Percentiles rank a stretch among this genome's conserved stretches.
Evolutionary conservation across 2,888 invertebrate species (phyloP).

Genomic region (Heliconius ethilla): DNA sequence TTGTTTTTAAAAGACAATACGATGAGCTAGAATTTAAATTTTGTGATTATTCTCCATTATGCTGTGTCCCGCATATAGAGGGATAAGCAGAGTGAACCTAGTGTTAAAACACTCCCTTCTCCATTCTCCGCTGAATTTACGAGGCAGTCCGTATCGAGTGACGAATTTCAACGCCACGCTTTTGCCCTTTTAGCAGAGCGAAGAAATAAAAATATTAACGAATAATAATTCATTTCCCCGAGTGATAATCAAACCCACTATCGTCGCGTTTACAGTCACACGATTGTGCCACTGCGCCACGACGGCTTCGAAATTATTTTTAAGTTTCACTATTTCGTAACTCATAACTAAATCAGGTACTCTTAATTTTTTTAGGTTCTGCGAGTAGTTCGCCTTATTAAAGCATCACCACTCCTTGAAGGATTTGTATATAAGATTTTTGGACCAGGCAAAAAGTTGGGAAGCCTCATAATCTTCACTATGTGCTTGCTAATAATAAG

Average conservation of each 20-base stretch:
- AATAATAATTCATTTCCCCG: neutral
- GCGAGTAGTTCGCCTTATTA: constrained; percentile 96
- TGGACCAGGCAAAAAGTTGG: constrained; percentile 98
- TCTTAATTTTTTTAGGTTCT: constrained; percentile 87
- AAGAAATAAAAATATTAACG: neutral
- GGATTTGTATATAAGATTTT: constrained; percentile 98
- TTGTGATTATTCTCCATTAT: too few relatives aligned
- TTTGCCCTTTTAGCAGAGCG: neutral
- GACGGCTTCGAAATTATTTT: neutral
- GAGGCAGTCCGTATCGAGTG: neutral
- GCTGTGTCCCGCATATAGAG: neutral
- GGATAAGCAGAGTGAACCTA: neutral
- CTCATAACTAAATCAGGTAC: neutral
- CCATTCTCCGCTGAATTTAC: neutral
- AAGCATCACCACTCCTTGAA: constrained; percentile 98
- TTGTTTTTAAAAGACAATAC: too few relatives aligned
- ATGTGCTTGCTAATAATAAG: constrained; percentile 99
- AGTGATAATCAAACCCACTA: neutral
- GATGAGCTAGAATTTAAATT: too few relatives aligned
- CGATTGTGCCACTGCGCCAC: neutral
- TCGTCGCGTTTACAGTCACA: neutral
- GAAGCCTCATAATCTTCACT: constrained; percentile 99
- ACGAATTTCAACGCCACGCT: neutral
- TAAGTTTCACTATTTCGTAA: neutral
- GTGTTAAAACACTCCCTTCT: neutral